Evolutionary conservation across 2,888 invertebrate species (phyloP).

Genomic region (Digitonthophagus gazella): DNA sequence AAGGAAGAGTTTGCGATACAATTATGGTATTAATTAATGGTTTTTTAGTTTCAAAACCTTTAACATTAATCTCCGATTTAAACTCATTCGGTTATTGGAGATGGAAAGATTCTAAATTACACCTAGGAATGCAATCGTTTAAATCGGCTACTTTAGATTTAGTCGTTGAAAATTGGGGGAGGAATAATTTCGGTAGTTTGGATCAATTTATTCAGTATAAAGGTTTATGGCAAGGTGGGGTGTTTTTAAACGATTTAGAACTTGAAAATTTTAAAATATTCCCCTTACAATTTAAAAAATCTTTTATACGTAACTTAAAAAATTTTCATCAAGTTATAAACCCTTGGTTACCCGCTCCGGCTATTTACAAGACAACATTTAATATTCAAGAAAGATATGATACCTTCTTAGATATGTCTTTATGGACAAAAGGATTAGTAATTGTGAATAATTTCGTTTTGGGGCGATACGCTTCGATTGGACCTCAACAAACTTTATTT

Average conservation of each 20-base stretch:
- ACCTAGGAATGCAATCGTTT: conserved; percentile 33
- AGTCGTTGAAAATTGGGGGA: conserved; percentile 76
- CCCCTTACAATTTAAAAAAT: conserved; percentile 55
- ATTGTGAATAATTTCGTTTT: conserved; percentile 84
- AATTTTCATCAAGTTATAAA: conserved; percentile 42
- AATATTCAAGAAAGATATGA: conserved; percentile 59
- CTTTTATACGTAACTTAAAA: conserved; percentile 46
- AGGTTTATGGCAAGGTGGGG: conserved; percentile 50
- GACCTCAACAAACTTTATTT: conserved; percentile 82
- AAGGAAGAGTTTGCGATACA: conserved; percentile 54
- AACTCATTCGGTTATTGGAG: conserved; percentile 48
- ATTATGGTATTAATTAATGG: conserved; percentile 55
- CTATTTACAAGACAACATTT: conserved; percentile 57
- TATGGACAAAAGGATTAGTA: conserved; percentile 84
- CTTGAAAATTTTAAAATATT: conserved; percentile 52
- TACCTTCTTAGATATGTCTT: conserved; percentile 72
- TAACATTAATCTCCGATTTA: conserved; percentile 41
- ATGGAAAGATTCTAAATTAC: conserved; percentile 37
- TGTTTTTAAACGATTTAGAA: conserved; percentile 48
- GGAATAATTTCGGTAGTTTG: conserved; percentile 61
- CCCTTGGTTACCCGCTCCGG: conserved; percentile 51
- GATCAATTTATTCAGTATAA: conserved; percentile 49
- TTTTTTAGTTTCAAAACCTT: conserved; percentile 45
- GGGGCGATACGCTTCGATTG: conserved; percentile 79
- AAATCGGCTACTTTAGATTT: conserved; percentile 44